phyloP scores from a whole-genome alignment of 2,888 invertebrate genomes.

The Germaria angustata region DNA sequence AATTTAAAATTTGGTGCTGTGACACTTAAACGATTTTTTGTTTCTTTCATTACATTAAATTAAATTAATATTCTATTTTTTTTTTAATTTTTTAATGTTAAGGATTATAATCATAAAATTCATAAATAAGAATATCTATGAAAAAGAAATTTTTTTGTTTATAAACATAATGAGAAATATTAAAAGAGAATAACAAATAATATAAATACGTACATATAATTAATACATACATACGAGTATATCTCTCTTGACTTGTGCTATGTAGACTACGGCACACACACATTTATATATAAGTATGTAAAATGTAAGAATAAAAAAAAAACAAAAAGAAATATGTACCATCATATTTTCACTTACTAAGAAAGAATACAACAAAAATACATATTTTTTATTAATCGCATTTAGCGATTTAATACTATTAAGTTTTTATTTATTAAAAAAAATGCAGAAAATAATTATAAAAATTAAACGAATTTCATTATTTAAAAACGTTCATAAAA shows the following conservation, averaged over 20 bases:
- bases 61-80: slow-evolving; percentile 6
- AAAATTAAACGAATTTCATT: no score
- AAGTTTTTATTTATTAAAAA: slow-evolving; percentile 9
- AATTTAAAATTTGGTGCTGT: slow-evolving; percentile 79
- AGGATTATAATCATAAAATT: slow-evolving; percentile 39
- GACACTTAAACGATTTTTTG: slow-evolving; percentile 80
- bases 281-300: slow-evolving; percentile 21
- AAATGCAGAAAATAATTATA: slow-evolving; percentile 13
- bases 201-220: slow-evolving; percentile 2
- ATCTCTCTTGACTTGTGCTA: slow-evolving; percentile 58
- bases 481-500: not conserved
- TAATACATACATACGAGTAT: not conserved
- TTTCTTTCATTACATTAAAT: slow-evolving; percentile 70
- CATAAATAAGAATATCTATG: slow-evolving; percentile 17
- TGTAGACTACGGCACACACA: slow-evolving; percentile 47
- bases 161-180: slow-evolving; percentile 26
- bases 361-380: not conserved
- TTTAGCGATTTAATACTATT: slow-evolving; percentile 35
- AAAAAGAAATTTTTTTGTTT: slow-evolving; percentile 29
- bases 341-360: slow-evolving; percentile 34
- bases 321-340: not conserved
- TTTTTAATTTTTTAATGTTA: slow-evolving; percentile 36
- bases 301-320: not conserved
- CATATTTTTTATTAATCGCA: slow-evolving; percentile 38
- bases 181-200: not conserved